Percentiles rank a stretch among this genome's conserved stretches.
phyloP scores from a whole-genome alignment of 2,113 vertebrate genomes.

The Pangasianodon hypophthalmus region DNA sequence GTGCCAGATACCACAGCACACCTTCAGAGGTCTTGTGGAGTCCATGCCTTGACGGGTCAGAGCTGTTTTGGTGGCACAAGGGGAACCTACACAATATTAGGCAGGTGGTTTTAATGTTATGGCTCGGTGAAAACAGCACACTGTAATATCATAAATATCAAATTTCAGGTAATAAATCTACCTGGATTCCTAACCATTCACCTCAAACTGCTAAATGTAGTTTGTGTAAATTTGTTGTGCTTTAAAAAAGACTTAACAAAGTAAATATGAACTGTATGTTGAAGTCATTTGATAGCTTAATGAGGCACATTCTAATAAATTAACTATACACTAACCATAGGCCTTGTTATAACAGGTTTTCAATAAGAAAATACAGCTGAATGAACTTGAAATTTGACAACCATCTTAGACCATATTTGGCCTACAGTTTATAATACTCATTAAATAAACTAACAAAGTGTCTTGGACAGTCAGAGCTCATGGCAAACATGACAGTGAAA shows the following conservation, averaged over 20 bases:
- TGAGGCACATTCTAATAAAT: not conserved
- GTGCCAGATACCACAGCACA: no score
- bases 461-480: not conserved
- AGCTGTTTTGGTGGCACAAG: no score
- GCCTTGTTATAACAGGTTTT: not conserved
- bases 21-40: no score
- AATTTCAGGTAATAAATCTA: not conserved
- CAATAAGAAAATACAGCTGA: not conserved
- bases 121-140: not conserved
- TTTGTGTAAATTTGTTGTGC: not conserved
- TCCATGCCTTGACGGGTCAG: no score
- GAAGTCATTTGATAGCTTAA: not conserved
- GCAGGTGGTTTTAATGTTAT: no score
- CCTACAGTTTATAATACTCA: not conserved
- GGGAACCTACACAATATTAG: no score
- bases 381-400: not conserved
- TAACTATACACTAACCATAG: not conserved
- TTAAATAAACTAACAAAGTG: no score
- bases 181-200: not conserved
- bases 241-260: no score
- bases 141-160: not conserved
- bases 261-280: not conserved
- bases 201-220: not conserved
- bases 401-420: not conserved
- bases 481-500: not conserved